These are phyloP conservation scores for Cerastis leucographa DNA, from an alignment of 2,888 invertebrate genomes.

Conservation along the genomic window DNA sequence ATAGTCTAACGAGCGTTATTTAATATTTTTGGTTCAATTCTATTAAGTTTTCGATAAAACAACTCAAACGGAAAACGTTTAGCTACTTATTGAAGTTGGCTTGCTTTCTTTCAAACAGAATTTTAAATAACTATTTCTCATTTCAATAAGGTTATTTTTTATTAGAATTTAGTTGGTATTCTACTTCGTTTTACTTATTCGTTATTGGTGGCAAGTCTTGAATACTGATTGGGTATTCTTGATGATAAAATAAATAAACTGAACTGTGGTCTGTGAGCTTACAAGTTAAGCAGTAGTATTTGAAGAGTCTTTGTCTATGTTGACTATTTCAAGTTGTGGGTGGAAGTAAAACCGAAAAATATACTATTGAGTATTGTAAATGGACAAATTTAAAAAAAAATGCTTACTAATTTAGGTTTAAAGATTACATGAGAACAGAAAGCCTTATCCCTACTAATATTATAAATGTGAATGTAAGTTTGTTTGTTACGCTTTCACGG, in stretches of 20 bases:
- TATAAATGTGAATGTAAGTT: no score
- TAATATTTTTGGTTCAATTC: background rate
- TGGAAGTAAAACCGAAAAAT: background rate
- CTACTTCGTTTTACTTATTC: conserved; percentile 33
- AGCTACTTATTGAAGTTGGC: conserved; percentile 4
- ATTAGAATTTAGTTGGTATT: conserved; percentile 27
- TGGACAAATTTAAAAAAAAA: background rate
- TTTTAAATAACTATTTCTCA: conserved; percentile 28
- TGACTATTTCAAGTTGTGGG: background rate
- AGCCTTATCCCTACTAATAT: no score
- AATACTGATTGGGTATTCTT: conserved; percentile 30
- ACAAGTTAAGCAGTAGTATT: background rate
- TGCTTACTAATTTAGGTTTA: background rate
- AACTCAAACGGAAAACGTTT: conserved; percentile 24
- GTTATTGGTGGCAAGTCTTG: conserved; percentile 32
- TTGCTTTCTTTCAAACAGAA: conserved; percentile 3
- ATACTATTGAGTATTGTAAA: background rate
- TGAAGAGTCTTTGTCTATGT: background rate
- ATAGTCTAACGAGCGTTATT: background rate
- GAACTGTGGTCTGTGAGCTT: background rate
- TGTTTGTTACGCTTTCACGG: no score
- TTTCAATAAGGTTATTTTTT: conserved; percentile 34
- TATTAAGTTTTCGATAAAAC: conserved; percentile 2
- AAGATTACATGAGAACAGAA: no score
- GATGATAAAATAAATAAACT: conserved; percentile 16